Conservation (phyloP, 2,888 invertebrate genomes). For the Hipparchia sbordonii region DNA sequence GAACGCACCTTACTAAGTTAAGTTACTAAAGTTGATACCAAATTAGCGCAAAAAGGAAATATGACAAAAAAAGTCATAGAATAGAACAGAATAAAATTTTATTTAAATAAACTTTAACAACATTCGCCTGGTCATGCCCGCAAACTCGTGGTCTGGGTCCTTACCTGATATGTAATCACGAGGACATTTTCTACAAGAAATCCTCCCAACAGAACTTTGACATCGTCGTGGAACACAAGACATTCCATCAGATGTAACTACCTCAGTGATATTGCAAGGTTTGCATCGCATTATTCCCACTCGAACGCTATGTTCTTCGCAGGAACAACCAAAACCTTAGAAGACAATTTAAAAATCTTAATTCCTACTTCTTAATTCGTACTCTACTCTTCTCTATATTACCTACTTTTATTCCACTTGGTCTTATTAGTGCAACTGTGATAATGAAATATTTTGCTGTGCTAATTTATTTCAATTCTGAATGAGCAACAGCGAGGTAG, state of each 20-base stretch:
- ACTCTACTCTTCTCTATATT: neutral
- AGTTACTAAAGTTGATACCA: too few species aligned
- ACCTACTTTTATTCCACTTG: neutral
- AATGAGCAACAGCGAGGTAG: too few species aligned
- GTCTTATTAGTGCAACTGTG: too few species aligned
- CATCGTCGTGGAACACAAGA: slow-evolving; percentile 69
- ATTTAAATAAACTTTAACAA: too few species aligned
- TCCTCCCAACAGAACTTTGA: slow-evolving; percentile 57
- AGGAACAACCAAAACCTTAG: slow-evolving; percentile 67
- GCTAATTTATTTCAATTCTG: too few species aligned
- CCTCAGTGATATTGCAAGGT: slow-evolving; percentile 63
- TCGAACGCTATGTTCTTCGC: slow-evolving; percentile 62
- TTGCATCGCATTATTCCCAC: slow-evolving; percentile 52
- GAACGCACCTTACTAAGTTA: too few species aligned
- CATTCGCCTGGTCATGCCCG: too few species aligned
- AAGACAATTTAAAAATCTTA: neutral
- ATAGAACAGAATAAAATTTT: too few species aligned
- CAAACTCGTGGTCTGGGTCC: neutral
- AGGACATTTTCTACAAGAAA: slow-evolving; percentile 70
- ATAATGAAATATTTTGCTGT: too few species aligned
- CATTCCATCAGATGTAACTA: slow-evolving; percentile 63
- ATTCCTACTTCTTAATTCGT: neutral
- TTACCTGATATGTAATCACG: slow-evolving; percentile 69
- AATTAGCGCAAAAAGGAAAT: too few species aligned
- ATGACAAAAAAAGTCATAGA: too few species aligned